Conservation (phyloP, 23 tunicate genomes). For the Corella eumyota region DNA sequence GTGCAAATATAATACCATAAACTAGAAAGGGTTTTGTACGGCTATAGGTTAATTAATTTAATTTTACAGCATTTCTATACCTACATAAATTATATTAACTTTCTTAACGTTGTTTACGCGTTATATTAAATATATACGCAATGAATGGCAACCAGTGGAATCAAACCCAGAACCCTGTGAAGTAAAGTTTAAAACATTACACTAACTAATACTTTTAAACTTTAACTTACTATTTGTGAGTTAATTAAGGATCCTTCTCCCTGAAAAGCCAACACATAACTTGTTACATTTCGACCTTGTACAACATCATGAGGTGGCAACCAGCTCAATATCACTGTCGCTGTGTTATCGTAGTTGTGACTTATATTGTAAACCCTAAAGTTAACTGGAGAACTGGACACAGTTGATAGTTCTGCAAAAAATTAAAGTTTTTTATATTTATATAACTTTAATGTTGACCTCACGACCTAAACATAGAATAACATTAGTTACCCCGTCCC, state of each 20-base stretch:
- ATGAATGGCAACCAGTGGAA: too few relatives aligned
- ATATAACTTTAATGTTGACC: neutral
- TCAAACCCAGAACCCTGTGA: neutral
- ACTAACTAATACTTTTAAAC: neutral
- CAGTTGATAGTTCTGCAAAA: constrained; percentile 1
- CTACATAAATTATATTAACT: too few relatives aligned
- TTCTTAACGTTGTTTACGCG: neutral
- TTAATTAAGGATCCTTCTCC: neutral
- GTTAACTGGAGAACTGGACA: constrained; percentile 21
- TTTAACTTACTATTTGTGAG: neutral
- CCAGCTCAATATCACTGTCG: constrained; percentile 19
- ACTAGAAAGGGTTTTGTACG: neutral
- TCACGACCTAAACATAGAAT: neutral
- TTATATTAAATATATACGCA: too few relatives aligned
- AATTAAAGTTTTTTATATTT: neutral
- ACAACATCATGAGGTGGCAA: constrained; percentile 36
- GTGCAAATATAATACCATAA: too few relatives aligned
- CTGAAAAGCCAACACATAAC: neutral
- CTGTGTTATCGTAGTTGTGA: constrained; percentile 11
- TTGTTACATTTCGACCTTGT: neutral
- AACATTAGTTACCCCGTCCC: too few relatives aligned
- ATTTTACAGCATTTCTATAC: neutral
- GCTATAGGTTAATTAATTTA: neutral
- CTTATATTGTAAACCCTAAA: neutral
- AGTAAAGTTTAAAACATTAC: neutral